Evolutionary conservation across 2,113 vertebrate species (phyloP).

Genomic region (Spilogale gracilis): DNA sequence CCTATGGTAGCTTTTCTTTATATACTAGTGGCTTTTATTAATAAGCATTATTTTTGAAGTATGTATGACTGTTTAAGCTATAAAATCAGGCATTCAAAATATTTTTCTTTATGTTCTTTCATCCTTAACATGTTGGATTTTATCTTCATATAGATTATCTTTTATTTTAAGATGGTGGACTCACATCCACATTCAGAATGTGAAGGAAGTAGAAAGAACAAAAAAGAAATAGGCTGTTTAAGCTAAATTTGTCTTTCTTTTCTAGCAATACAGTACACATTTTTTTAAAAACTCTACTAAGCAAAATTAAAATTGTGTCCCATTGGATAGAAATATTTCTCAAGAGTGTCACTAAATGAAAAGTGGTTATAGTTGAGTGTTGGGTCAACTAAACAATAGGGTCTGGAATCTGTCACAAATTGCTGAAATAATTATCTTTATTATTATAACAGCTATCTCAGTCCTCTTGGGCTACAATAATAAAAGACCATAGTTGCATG

Average conservation of each 20-base stretch:
- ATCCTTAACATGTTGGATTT: neutral
- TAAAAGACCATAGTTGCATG: neutral
- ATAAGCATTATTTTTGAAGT: neutral
- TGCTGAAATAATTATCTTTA: neutral
- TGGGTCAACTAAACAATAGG: neutral
- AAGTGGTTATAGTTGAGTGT: neutral
- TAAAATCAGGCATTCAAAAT: neutral
- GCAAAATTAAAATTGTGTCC: neutral
- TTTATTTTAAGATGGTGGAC: neutral
- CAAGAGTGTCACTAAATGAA: neutral
- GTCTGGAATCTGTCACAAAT: neutral
- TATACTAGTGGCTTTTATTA: neutral
- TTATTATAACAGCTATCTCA: neutral
- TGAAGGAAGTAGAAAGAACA: neutral
- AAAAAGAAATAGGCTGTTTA: neutral
- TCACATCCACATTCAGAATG: fast-evolving
- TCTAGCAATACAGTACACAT: neutral
- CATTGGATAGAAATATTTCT: neutral
- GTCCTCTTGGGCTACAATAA: neutral
- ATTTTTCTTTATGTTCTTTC: neutral
- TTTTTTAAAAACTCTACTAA: neutral
- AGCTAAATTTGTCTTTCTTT: neutral
- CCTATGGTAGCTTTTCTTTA: neutral
- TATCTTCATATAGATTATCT: neutral
- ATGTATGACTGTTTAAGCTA: neutral